Percentiles rank a stretch among this genome's conserved stretches.
Evolutionary conservation across 2,888 invertebrate genomes (phyloP).

Genomic region (Parnassius smintheus): DNA sequence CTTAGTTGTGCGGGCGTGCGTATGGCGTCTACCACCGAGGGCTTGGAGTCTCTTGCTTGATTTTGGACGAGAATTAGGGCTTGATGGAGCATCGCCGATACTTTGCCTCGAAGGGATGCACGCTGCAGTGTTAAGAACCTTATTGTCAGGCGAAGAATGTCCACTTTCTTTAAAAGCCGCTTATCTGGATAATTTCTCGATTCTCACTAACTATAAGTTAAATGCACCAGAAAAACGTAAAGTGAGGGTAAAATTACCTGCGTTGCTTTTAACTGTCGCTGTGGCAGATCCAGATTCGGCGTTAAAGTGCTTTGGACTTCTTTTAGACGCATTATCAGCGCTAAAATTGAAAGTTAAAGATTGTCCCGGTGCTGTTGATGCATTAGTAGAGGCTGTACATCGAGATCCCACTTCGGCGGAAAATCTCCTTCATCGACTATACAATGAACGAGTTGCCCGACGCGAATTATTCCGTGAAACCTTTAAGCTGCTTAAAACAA

Average conservation of each 20-base stretch:
- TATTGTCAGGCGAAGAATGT: slow-evolving; percentile 39
- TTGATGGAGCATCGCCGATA: slow-evolving; percentile 50
- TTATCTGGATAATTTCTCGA: slow-evolving; percentile 47
- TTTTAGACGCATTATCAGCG: slow-evolving; percentile 43
- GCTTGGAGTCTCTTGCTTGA: slow-evolving; percentile 50
- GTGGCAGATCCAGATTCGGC: slow-evolving; percentile 27
- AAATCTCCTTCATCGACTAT: slow-evolving; percentile 43
- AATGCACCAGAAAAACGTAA: slow-evolving; percentile 39
- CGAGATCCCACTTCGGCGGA: slow-evolving; percentile 33
- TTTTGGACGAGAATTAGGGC: slow-evolving; percentile 53
- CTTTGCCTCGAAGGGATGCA: slow-evolving; percentile 58
- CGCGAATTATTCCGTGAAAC: slow-evolving; percentile 46
- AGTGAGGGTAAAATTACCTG: slow-evolving; percentile 37
- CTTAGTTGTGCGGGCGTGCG: slow-evolving; percentile 52
- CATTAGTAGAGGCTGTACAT: slow-evolving; percentile 37
- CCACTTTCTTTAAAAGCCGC: slow-evolving; percentile 36
- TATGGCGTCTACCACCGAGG: slow-evolving; percentile 53
- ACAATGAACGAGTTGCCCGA: slow-evolving; percentile 44
- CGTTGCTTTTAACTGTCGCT: slow-evolving; percentile 37
- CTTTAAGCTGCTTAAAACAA: slow-evolving; percentile 43
- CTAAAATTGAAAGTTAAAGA: slow-evolving; percentile 41
- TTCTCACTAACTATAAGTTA: slow-evolving; percentile 48
- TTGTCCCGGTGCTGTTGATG: slow-evolving; percentile 37
- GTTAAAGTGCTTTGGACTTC: slow-evolving; percentile 31
- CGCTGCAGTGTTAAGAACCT: slow-evolving; percentile 49